Evolutionary conservation across 1,140 invertebrate species (phyloP).

Genomic region (Grapholita molesta): DNA sequence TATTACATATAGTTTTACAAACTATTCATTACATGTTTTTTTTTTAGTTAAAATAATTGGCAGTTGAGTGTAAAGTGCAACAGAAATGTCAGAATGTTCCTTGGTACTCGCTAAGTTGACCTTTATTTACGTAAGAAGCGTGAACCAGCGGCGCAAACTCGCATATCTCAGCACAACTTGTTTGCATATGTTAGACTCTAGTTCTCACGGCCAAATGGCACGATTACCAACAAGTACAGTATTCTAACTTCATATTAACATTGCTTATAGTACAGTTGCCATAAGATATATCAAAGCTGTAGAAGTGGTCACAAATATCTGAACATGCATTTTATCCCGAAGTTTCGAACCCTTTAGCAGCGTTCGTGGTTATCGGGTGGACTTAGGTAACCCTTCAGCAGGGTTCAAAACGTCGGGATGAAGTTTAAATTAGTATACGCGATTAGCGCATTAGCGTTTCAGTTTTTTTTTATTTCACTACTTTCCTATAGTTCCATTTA

Average conservation of each 20-base stretch:
- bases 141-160: constrained; percentile 45
- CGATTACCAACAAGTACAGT: neutral
- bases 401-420: no score
- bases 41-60: neutral
- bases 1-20: neutral
- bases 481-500: no score
- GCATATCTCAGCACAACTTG: constrained; percentile 26
- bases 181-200: constrained; percentile 39
- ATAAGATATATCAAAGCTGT: no score
- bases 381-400: no score
- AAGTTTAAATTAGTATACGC: no score
- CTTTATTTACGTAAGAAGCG: constrained; percentile 60
- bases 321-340: no score
- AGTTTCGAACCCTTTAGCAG: neutral
- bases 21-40: neutral
- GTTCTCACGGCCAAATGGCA: constrained; percentile 50
- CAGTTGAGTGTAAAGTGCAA: constrained; percentile 7
- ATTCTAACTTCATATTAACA: neutral
- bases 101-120: constrained; percentile 27
- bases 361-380: no score
- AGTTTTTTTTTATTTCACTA: no score
- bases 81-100: constrained; percentile 3
- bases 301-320: no score
- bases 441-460: no score
- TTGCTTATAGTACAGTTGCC: no score